These are phyloP conservation scores for Bombylius discolor DNA, from an alignment of 2,888 invertebrate genomes.

Conservation along the genomic window DNA sequence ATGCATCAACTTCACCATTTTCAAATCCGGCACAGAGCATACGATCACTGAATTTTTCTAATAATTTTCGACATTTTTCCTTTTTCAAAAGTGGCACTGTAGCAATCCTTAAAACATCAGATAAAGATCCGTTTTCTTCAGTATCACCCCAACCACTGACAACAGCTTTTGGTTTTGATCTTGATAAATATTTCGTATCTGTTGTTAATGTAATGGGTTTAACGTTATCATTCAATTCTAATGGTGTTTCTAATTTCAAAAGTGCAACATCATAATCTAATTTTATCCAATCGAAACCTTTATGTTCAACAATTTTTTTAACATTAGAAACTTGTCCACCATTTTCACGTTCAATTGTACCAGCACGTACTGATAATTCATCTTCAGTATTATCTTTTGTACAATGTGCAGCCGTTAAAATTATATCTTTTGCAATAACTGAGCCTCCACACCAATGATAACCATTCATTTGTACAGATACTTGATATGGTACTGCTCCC, in stretches of 20 bases:
- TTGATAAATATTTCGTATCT: background rate
- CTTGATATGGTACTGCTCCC: background rate
- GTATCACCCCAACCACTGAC: background rate
- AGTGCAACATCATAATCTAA: slow-evolving; percentile 41
- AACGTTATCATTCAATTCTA: background rate
- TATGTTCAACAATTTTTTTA: slow-evolving; percentile 34
- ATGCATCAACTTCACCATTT: background rate
- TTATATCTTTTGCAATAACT: slow-evolving; percentile 34
- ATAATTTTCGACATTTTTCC: background rate
- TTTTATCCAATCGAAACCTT: slow-evolving; percentile 28
- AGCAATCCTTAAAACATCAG: background rate
- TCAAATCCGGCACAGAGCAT: background rate
- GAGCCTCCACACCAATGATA: slow-evolving; percentile 36
- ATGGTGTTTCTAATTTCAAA: slow-evolving; percentile 29
- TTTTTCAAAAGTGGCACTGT: background rate
- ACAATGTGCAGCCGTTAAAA: slow-evolving; percentile 44
- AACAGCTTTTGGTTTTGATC: background rate
- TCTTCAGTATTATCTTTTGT: slow-evolving; percentile 16
- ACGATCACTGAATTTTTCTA: background rate
- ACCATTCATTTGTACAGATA: background rate
- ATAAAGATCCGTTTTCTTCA: background rate
- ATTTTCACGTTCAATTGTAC: slow-evolving; percentile 32
- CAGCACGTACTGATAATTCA: slow-evolving; percentile 33
- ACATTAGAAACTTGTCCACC: slow-evolving; percentile 30
- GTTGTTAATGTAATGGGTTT: background rate